Conservation (phyloP, 2,888 invertebrate genomes). For the Clusia tigrina region DNA sequence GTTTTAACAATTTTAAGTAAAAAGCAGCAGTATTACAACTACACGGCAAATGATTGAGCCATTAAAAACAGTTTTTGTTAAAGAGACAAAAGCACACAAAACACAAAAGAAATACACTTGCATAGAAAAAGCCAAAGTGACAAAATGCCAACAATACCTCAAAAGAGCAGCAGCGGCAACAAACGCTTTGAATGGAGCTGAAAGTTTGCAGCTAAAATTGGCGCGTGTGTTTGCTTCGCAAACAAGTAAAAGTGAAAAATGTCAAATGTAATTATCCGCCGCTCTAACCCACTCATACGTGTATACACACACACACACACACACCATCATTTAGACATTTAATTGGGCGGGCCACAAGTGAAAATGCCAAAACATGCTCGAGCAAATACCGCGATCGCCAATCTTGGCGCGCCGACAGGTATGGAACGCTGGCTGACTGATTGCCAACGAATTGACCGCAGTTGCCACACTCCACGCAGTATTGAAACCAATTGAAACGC, state of each 20-base stretch:
- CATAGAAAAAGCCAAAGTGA: not conserved
- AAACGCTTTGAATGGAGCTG: not conserved
- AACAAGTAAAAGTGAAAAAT: conserved; percentile 8
- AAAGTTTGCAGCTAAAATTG: not conserved
- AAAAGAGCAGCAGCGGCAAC: not conserved
- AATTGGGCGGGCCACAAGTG: conserved; percentile 11
- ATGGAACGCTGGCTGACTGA: conserved; percentile 5
- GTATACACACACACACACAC: no score
- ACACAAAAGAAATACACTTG: no score
- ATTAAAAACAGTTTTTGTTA: conserved; percentile 2
- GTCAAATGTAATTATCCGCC: conserved; percentile 1
- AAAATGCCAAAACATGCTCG: conserved; percentile 20
- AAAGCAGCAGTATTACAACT: not conserved
- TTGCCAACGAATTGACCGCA: not conserved
- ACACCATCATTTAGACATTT: no score
- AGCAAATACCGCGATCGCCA: not conserved
- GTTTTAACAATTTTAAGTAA: no score
- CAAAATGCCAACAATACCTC: not conserved
- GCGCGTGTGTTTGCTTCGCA: conserved; percentile 23
- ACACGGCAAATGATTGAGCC: not conserved
- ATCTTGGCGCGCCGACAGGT: no score
- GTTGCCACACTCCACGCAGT: no score
- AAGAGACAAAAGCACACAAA: not conserved
- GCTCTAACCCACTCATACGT: no score
- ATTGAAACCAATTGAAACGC: no score